Conservation (phyloP, 2,113 vertebrate genomes). For the Rhipidura dahli region DNA sequence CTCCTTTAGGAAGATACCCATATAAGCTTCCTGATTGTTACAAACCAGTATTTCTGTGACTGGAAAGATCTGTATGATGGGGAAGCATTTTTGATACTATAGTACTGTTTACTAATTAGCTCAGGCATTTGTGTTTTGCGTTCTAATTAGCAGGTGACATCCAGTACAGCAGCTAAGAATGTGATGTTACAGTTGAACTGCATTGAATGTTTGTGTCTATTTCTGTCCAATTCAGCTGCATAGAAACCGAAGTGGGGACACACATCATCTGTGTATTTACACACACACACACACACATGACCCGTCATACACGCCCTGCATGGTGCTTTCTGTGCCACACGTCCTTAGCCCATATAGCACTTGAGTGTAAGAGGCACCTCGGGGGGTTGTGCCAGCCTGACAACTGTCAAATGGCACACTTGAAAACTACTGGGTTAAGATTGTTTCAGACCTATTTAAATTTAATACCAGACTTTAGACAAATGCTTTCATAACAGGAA, state of each 20-base stretch:
- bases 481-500: constrained; percentile 70
- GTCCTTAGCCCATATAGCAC: neutral
- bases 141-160: neutral
- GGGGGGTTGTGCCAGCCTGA: neutral
- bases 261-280: fast-evolving
- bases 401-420: neutral
- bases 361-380: neutral
- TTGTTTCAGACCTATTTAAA: constrained; percentile 63
- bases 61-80: neutral
- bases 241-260: fast-evolving
- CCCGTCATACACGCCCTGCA: fast-evolving
- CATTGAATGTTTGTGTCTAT: neutral
- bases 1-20: neutral
- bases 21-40: neutral
- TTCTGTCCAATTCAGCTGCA: neutral
- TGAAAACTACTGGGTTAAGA: constrained; percentile 44
- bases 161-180: neutral
- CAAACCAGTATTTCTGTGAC: neutral
- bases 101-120: neutral
- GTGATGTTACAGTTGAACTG: neutral
- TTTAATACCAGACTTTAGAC: constrained; percentile 65
- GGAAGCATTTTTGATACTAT: neutral
- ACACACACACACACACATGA: fast-evolving
- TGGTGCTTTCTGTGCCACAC: neutral
- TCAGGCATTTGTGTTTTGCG: neutral